Conservation (phyloP, 2,113 vertebrate genomes). For the Acanthisitta chloris region DNA sequence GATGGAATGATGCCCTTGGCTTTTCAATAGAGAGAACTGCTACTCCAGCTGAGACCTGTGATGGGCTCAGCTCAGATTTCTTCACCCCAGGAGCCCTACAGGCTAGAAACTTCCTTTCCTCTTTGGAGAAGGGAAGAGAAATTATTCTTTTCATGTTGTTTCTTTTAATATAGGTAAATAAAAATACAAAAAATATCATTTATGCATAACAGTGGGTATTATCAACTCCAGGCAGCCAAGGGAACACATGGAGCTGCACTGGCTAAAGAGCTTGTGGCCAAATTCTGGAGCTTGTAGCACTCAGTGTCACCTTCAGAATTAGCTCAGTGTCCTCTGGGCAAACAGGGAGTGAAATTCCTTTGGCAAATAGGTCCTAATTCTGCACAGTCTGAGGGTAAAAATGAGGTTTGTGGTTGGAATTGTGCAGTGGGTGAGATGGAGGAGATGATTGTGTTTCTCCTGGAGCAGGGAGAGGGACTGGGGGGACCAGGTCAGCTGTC, state of each 20-base stretch:
- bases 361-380: neutral
- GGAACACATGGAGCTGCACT: rapidly evolving
- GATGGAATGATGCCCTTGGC: neutral
- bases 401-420: rapidly evolving
- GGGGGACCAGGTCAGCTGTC: too few relatives aligned
- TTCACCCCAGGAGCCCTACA: neutral
- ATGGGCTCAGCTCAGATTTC: neutral
- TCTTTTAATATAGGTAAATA: neutral
- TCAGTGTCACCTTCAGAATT: neutral
- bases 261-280: neutral
- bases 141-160: neutral
- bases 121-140: neutral
- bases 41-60: neutral
- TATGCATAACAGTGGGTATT: rapidly evolving
- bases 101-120: neutral
- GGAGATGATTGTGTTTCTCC: neutral
- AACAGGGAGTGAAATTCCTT: neutral
- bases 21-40: too few relatives aligned
- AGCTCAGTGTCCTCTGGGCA: neutral
- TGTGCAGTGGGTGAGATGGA: neutral
- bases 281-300: neutral
- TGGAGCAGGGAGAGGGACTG: neutral
- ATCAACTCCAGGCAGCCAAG: neutral
- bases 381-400: neutral
- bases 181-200: neutral